These are phyloP conservation scores for Semibalanus balanoides DNA, from an alignment of 1,140 invertebrate genomes.

Conservation along the genomic window DNA sequence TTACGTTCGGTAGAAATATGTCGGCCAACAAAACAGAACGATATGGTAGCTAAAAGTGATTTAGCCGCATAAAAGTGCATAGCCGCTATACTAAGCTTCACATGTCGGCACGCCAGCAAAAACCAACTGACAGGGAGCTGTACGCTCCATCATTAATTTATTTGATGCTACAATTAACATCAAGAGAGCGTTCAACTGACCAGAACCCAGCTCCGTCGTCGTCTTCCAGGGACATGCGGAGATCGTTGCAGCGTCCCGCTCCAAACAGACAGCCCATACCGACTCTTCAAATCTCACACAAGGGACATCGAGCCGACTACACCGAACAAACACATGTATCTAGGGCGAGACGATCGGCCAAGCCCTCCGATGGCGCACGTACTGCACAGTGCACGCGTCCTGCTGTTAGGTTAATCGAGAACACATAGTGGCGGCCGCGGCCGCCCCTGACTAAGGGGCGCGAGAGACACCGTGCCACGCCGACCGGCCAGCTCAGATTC, in stretches of 20 bases:
- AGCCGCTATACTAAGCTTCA: no score
- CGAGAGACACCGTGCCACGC: no score
- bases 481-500: not conserved
- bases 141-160: not conserved
- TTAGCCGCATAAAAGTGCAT: no score
- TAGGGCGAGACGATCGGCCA: not conserved
- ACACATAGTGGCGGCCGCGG: not conserved
- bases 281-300: not conserved
- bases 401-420: not conserved
- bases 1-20: no score
- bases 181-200: slow-evolving; percentile 1
- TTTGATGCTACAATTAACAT: slow-evolving; percentile 1
- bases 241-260: not conserved
- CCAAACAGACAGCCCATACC: not conserved
- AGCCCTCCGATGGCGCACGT: not conserved
- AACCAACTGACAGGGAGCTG: not conserved
- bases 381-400: not conserved
- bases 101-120: not conserved
- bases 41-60: no score
- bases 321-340: not conserved
- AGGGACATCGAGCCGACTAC: not conserved
- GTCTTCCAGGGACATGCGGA: not conserved
- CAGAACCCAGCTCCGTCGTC: not conserved
- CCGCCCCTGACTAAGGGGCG: no score
- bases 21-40: no score